Conservation (phyloP, 1,140 invertebrate species). For the Gryllus bimaculatus region DNA sequence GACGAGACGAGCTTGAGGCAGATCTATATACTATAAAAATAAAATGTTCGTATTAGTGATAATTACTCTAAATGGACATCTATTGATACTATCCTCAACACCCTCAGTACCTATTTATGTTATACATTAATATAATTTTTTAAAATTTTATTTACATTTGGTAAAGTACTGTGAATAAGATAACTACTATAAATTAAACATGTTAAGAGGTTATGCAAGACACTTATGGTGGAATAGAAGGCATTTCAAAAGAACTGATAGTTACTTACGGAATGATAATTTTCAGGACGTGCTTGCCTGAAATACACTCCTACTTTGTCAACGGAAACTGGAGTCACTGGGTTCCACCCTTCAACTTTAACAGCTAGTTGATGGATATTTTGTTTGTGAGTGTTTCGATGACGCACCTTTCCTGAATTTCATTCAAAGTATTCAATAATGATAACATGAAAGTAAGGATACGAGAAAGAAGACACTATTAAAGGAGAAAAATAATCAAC, state of each 20-base stretch:
- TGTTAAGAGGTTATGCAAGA: not conserved
- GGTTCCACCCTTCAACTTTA: slow-evolving; percentile 80
- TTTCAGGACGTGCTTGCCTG: slow-evolving; percentile 55
- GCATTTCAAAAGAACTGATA: no score
- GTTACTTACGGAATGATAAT: slow-evolving; percentile 10
- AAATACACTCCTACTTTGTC: slow-evolving; percentile 94
- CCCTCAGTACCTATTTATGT: no score
- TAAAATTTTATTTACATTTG: no score
- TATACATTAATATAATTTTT: no score
- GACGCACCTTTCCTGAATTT: slow-evolving; percentile 50
- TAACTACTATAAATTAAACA: not conserved
- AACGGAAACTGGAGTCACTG: slow-evolving; percentile 79
- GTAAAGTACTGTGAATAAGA: no score
- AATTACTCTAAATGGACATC: no score
- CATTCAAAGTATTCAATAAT: slow-evolving; percentile 10
- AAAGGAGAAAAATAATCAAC: not conserved
- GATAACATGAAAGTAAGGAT: slow-evolving; percentile 8
- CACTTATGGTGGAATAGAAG: no score
- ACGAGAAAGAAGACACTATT: not conserved
- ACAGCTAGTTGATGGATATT: slow-evolving; percentile 79
- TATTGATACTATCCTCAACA: no score
- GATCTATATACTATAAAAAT: not conserved
- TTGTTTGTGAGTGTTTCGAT: slow-evolving; percentile 70
- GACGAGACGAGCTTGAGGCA: slow-evolving; percentile 36
- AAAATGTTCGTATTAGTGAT: no score